These are phyloP conservation scores for Ditylenchus dipsaci DNA, from an alignment of 1,140 invertebrate genomes.

Conservation along the genomic window DNA sequence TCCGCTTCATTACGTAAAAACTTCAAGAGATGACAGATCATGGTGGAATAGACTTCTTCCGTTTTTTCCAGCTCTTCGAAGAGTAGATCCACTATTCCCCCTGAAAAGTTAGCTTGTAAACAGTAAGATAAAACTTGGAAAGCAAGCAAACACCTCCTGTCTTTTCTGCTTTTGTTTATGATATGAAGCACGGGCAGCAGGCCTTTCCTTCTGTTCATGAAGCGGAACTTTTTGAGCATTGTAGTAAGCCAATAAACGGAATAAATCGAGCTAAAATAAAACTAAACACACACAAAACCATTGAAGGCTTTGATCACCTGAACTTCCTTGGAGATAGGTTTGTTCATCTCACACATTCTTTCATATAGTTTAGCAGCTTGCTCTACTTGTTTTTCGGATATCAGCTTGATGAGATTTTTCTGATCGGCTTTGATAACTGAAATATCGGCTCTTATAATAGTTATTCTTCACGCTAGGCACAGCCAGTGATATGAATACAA, in stretches of 20 bases:
- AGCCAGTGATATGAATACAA: too few species aligned
- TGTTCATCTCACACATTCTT: background rate
- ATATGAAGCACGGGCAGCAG: conserved; percentile 28
- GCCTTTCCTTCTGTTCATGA: conserved; percentile 39
- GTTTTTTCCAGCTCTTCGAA: conserved; percentile 30
- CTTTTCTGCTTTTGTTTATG: background rate
- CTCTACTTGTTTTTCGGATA: conserved; percentile 24
- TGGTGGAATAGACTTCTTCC: conserved; percentile 25
- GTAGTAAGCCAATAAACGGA: conserved; percentile 35
- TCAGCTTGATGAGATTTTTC: conserved; percentile 26
- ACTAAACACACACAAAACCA: background rate
- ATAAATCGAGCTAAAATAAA: conserved; percentile 23
- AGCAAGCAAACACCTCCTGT: background rate
- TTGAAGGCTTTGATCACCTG: too few species aligned
- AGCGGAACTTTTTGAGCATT: conserved; percentile 40
- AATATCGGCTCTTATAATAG: too few species aligned
- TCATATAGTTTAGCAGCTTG: conserved; percentile 37
- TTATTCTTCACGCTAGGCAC: too few species aligned
- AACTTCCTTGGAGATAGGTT: too few species aligned
- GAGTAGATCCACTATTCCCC: conserved; percentile 22
- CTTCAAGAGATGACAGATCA: conserved; percentile 26
- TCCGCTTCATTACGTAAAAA: background rate
- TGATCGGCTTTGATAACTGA: conserved; percentile 33
- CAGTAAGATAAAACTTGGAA: background rate
- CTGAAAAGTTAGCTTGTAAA: conserved; percentile 5